A percentile compares a stretch with the other conserved stretches of the same genome.
Conservation (phyloP, 2,113 vertebrate genomes). For the Trichechus manatus region DNA sequence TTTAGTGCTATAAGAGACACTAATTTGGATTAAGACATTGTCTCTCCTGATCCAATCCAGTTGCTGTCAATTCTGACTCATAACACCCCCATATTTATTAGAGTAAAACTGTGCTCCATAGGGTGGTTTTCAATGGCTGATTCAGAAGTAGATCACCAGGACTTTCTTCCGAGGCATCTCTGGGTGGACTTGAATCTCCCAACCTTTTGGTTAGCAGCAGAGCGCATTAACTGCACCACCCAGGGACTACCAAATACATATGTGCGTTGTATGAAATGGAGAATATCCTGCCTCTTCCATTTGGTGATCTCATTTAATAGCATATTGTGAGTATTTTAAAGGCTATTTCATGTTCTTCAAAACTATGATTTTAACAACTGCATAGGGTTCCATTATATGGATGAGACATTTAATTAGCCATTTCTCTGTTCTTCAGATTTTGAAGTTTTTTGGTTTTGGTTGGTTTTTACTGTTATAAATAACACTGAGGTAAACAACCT, state of each 20-base stretch:
- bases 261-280: neutral
- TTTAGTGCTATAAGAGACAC: neutral
- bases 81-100: neutral
- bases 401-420: neutral
- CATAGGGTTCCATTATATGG: neutral
- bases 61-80: neutral
- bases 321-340: neutral
- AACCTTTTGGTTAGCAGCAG: neutral
- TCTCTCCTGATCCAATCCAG: neutral
- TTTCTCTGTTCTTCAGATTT: neutral
- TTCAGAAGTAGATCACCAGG: neutral
- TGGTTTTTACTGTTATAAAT: neutral
- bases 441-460: neutral
- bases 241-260: neutral
- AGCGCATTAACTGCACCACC: neutral
- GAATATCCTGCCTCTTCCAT: neutral
- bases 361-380: neutral
- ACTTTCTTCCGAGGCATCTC: neutral
- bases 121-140: neutral
- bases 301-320: neutral
- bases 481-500: neutral
- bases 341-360: neutral
- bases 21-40: neutral
- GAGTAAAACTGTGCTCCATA: neutral
- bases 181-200: neutral